Percentiles rank a stretch among this genome's conserved stretches.
Evolutionary conservation across 2,888 invertebrate genomes (phyloP).

Genomic region (Oxystoma pomonae): DNA sequence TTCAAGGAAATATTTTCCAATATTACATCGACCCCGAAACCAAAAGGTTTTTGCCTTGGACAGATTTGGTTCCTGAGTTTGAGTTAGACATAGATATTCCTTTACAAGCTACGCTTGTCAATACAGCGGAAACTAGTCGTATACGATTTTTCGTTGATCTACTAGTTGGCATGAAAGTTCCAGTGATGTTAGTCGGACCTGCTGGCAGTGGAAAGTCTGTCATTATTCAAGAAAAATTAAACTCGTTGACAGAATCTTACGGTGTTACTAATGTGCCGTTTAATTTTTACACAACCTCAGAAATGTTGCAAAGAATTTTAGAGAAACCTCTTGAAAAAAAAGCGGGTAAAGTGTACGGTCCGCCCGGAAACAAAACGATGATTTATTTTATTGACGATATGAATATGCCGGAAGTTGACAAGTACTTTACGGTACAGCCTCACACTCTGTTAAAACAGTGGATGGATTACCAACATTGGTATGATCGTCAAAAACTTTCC

Average conservation of each 20-base stretch:
- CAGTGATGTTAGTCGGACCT: constrained; percentile 86
- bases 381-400: constrained; percentile 94
- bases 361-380: constrained; percentile 87
- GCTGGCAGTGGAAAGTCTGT: constrained; percentile 93
- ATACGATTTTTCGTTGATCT: constrained; percentile 81
- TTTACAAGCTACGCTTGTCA: constrained; percentile 70
- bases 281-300: constrained; percentile 93
- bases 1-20: constrained; percentile 77
- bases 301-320: constrained; percentile 81
- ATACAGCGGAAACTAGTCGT: constrained; percentile 86
- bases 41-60: constrained; percentile 85
- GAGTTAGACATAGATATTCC: constrained; percentile 85
- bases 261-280: constrained; percentile 86
- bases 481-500: constrained; percentile 79
- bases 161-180: constrained; percentile 70
- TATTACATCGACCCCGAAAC: constrained; percentile 85
- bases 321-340: constrained; percentile 94
- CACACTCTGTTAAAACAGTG: constrained; percentile 91
- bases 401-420: constrained; percentile 97
- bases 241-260: constrained; percentile 68
- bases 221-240: constrained; percentile 80
- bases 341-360: constrained; percentile 89
- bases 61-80: constrained; percentile 71
- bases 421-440: constrained; percentile 91
- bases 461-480: constrained; percentile 95